These are phyloP conservation scores for Mesorhabditis sp. DNA, from an alignment of 2,888 invertebrate species.

Conservation along the genomic window DNA sequence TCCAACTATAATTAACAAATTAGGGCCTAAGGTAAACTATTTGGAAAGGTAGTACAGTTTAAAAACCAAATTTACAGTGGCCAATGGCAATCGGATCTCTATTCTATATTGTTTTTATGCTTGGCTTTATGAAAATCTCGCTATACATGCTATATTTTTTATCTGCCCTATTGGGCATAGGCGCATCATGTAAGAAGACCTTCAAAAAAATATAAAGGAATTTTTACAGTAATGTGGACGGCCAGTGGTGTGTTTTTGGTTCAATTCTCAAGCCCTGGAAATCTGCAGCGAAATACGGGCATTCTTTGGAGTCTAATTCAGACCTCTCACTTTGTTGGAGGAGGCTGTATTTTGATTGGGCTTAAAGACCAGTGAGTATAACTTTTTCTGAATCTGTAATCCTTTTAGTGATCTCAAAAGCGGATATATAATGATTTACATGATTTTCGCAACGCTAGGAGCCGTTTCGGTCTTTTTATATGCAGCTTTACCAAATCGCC, in stretches of 20 bases:
- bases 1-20: conserved; percentile 79
- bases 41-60: not conserved
- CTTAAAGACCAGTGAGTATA: conserved; percentile 11
- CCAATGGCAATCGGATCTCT: conserved; percentile 71
- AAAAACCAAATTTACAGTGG: not conserved
- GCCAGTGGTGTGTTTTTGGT: conserved; percentile 35
- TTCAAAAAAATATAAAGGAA: too few species aligned
- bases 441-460: not conserved
- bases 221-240: conserved; percentile 35
- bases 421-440: not conserved
- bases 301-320: conserved; percentile 41
- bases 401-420: not conserved
- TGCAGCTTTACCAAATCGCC: too few species aligned
- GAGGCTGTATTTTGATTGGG: conserved; percentile 14
- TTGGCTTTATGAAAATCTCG: conserved; percentile 42
- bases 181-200: not conserved
- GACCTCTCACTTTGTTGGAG: conserved; percentile 28
- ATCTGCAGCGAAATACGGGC: conserved; percentile 31
- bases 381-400: not conserved
- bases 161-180: conserved; percentile 16
- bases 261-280: conserved; percentile 22
- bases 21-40: conserved; percentile 69
- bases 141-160: conserved; percentile 25
- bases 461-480: too few species aligned
- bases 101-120: conserved; percentile 81